These are phyloP conservation scores for Macrobrachium nipponense DNA, from an alignment of 1,140 invertebrate species.

Conservation along the genomic window DNA sequence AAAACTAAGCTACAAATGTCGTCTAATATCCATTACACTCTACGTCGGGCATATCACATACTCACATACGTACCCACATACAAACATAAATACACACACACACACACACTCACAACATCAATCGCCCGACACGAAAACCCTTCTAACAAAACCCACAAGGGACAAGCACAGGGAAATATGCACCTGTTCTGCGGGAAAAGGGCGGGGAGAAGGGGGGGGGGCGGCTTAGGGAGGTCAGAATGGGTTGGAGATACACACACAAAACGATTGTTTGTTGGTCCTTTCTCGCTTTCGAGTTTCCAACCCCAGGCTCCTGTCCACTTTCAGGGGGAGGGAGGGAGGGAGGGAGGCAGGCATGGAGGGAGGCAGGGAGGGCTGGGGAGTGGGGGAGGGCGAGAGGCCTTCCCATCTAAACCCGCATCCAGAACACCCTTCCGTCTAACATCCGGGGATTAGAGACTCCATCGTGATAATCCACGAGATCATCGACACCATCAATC, in stretches of 20 bases:
- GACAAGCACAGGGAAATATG: no score
- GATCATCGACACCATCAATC: constrained; percentile 44
- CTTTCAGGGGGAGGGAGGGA: not conserved
- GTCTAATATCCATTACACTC: not conserved
- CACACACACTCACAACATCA: constrained; percentile 2
- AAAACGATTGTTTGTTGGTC: not conserved
- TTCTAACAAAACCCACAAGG: no score
- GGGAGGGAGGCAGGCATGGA: no score
- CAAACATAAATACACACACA: constrained; percentile 35
- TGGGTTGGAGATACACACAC: not conserved
- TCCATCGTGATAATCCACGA: constrained; percentile 20
- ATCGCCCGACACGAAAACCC: no score
- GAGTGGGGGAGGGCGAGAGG: not conserved
- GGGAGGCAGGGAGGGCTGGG: not conserved
- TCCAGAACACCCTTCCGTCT: not conserved
- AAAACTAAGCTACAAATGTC: no score
- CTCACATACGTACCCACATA: constrained; percentile 15
- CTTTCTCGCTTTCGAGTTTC: not conserved
- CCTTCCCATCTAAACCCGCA: not conserved
- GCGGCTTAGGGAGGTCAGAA: not conserved
- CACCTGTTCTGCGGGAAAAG: no score
- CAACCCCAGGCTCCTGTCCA: not conserved
- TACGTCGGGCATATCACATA: not conserved
- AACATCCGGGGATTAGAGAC: not conserved
- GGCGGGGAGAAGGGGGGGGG: not conserved